A percentile compares a stretch with the other conserved stretches of the same genome.
These are phyloP conservation scores for Ashinkailepas kermadecensis DNA, from an alignment of 2,888 invertebrate genomes.

Conservation along the genomic window DNA sequence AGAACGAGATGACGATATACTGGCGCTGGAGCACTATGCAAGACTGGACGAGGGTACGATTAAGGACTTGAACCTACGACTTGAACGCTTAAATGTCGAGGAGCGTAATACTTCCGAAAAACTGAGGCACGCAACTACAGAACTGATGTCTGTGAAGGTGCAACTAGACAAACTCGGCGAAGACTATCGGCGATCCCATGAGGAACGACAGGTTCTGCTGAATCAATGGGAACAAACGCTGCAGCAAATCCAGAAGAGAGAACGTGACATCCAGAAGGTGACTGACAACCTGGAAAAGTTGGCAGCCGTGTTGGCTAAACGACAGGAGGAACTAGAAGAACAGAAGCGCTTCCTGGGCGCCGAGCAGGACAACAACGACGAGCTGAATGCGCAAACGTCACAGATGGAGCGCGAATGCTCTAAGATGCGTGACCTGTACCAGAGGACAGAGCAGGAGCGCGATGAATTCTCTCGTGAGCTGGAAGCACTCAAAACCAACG, in stretches of 20 bases:
- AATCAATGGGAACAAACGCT: constrained; percentile 9
- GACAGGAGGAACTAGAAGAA: background rate
- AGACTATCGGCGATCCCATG: background rate
- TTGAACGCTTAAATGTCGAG: background rate
- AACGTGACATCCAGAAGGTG: background rate
- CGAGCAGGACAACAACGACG: background rate
- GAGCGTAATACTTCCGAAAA: background rate
- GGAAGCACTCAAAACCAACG: background rate
- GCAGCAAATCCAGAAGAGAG: background rate
- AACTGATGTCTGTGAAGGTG: background rate
- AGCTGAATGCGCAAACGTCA: background rate
- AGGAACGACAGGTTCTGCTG: background rate
- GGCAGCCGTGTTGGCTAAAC: background rate
- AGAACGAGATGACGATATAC: constrained; percentile 1
- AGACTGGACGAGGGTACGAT: constrained; percentile 1
- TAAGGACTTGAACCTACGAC: background rate
- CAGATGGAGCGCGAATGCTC: background rate
- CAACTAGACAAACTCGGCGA: constrained; percentile 1
- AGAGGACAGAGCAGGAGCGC: background rate
- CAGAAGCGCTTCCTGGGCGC: background rate
- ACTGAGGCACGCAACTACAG: background rate
- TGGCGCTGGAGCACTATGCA: background rate
- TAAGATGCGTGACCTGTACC: background rate
- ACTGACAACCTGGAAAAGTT: background rate
- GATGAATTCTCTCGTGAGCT: background rate